A percentile compares a stretch with the other conserved stretches of the same genome.
Evolutionary conservation across 2,797 vertebrate genomes (phyloP).

Genomic region (Pipistrellus pygmaeus): DNA sequence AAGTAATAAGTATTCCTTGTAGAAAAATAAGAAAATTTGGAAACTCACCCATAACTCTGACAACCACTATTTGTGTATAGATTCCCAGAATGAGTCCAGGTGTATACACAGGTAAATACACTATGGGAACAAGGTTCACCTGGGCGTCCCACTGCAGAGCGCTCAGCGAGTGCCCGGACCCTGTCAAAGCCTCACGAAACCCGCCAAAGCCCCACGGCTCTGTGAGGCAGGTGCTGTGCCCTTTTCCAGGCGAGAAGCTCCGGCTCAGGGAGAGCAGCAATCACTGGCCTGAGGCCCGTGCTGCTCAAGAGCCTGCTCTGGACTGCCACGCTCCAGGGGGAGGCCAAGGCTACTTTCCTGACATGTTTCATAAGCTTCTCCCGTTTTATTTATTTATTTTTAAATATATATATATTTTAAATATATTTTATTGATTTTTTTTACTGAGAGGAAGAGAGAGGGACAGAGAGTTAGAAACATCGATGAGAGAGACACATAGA

Average conservation of each 20-base stretch:
- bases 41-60: conserved; percentile 17
- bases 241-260: not conserved
- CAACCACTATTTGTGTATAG: not conserved
- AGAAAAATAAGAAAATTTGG: conserved; percentile 47
- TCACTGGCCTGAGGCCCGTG: not conserved
- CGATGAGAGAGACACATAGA: too few species aligned
- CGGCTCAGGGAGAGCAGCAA: not conserved
- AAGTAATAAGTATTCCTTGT: not conserved
- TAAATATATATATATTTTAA: too few species aligned
- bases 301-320: not conserved
- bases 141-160: not conserved
- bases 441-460: too few species aligned
- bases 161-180: not conserved
- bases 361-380: not conserved
- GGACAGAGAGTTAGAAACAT: too few species aligned
- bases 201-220: not conserved
- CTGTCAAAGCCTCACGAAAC: not conserved
- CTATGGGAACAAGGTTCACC: too few species aligned
- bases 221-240: not conserved
- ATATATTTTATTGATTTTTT: too few species aligned
- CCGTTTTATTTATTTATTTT: not conserved
- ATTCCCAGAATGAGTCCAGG: not conserved
- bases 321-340: not conserved
- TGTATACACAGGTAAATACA: not conserved
- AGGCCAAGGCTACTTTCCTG: not conserved